Evolutionary conservation across 2,113 vertebrate genomes (phyloP).

Genomic region (Embiotoca jacksoni): DNA sequence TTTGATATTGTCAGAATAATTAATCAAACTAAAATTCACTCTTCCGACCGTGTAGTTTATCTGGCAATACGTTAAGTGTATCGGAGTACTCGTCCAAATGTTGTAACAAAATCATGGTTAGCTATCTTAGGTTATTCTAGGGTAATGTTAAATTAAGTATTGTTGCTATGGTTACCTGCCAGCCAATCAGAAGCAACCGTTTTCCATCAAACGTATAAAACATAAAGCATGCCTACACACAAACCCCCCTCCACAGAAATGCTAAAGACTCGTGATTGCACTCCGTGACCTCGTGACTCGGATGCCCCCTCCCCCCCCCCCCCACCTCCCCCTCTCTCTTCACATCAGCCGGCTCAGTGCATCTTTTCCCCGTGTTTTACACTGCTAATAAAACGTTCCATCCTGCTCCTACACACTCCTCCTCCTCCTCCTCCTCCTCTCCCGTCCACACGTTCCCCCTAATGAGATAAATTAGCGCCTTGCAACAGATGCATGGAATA

Average conservation of each 20-base stretch:
- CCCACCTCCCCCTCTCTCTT: slow-evolving; percentile 13
- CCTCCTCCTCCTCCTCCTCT: slow-evolving; percentile 20
- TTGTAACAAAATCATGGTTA: background rate
- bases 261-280: slow-evolving; percentile 11
- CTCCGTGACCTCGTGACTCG: slow-evolving; percentile 43
- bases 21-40: too few relatives aligned
- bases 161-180: slow-evolving; percentile 32
- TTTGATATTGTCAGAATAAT: too few relatives aligned
- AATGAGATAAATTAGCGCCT: slow-evolving; percentile 86
- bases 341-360: slow-evolving; percentile 16
- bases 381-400: slow-evolving; percentile 78
- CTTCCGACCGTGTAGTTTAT: too few relatives aligned
- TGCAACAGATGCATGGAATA: slow-evolving; percentile 84
- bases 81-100: too few relatives aligned
- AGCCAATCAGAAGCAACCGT: slow-evolving; percentile 2
- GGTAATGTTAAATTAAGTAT: slow-evolving; percentile 11
- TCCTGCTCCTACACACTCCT: slow-evolving; percentile 63
- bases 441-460: slow-evolving; percentile 72
- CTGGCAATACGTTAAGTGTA: too few relatives aligned
- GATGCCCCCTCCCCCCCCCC: slow-evolving; percentile 36
- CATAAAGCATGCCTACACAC: slow-evolving; percentile 12
- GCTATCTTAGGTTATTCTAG: slow-evolving; percentile 10
- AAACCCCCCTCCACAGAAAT: background rate
- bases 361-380: slow-evolving; percentile 71
- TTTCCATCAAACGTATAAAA: background rate